Percentiles rank a stretch among this genome's conserved stretches.
Conservation (phyloP, 1,140 invertebrate genomes). For the Muscidifurax raptorellus region DNA sequence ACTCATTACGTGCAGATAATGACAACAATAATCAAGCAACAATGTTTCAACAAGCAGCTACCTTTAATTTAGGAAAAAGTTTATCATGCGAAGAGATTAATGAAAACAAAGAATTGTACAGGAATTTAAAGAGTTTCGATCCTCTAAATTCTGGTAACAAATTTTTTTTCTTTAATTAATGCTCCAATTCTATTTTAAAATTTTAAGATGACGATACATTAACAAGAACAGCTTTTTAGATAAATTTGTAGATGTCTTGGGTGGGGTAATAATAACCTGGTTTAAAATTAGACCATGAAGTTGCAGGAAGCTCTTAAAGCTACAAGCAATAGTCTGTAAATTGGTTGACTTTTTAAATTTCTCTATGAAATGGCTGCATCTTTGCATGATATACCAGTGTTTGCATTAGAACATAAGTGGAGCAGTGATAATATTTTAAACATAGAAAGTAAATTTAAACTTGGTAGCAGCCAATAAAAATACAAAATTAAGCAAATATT, state of each 20-base stretch:
- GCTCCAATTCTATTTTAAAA: neutral
- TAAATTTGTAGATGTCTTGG: conserved; percentile 9
- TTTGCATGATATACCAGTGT: conserved; percentile 71
- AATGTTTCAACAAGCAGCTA: neutral
- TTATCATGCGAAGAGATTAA: neutral
- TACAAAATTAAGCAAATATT: neutral
- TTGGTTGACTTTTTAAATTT: conserved; percentile 56
- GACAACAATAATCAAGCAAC: conserved; percentile 46
- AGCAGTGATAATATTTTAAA: conserved; percentile 70
- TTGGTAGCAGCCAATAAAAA: neutral
- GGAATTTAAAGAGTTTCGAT: conserved; percentile 38
- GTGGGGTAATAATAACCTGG: conserved; percentile 69
- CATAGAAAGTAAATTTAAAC: conserved; percentile 32
- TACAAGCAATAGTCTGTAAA: conserved; percentile 30
- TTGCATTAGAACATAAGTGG: conserved; percentile 72
- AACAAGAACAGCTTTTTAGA: conserved; percentile 12
- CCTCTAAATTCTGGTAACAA: conserved; percentile 42
- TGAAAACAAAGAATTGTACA: conserved; percentile 42
- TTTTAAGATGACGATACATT: neutral
- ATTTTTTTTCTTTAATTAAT: neutral
- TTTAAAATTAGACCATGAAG: conserved; percentile 68
- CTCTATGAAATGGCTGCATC: conserved; percentile 66
- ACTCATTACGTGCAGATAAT: conserved; percentile 7
- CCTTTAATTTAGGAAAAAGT: conserved; percentile 7
- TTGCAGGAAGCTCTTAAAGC: conserved; percentile 32